Percentiles rank a stretch among this genome's conserved stretches.
These are phyloP conservation scores for Monarcha castaneiventris DNA, from an alignment of 2,113 vertebrate species.

Conservation along the genomic window DNA sequence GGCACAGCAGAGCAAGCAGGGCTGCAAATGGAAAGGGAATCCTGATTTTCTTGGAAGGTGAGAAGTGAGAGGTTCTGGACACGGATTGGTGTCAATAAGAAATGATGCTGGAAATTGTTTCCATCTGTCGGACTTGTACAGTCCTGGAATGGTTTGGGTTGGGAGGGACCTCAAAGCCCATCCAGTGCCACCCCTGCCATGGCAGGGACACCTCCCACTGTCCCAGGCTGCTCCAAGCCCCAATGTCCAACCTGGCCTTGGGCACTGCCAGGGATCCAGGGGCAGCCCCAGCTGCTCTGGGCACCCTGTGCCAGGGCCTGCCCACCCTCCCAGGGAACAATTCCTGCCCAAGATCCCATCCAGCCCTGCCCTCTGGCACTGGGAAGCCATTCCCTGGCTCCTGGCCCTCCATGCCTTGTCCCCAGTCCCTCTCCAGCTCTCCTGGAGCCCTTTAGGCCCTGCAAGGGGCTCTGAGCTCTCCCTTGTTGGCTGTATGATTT, in stretches of 20 bases:
- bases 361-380: no score
- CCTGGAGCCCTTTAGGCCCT: no score
- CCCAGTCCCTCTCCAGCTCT: no score
- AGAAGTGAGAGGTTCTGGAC: not conserved
- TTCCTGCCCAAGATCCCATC: no score
- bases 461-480: no score
- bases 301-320: not conserved
- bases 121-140: not conserved
- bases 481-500: no score
- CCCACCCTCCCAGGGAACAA: no score
- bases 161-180: accelerated
- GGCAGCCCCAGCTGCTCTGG: not conserved
- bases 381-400: no score
- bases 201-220: not conserved
- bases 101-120: not conserved
- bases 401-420: no score
- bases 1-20: not conserved
- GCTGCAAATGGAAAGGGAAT: not conserved
- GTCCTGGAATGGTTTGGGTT: accelerated
- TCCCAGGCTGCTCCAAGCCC: not conserved
- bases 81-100: not conserved
- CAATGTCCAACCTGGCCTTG: not conserved
- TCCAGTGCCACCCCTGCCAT: not conserved
- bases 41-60: not conserved
- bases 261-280: not conserved